phyloP scores from a whole-genome alignment of 2,888 invertebrate genomes.

The Keiferia lycopersicella region DNA sequence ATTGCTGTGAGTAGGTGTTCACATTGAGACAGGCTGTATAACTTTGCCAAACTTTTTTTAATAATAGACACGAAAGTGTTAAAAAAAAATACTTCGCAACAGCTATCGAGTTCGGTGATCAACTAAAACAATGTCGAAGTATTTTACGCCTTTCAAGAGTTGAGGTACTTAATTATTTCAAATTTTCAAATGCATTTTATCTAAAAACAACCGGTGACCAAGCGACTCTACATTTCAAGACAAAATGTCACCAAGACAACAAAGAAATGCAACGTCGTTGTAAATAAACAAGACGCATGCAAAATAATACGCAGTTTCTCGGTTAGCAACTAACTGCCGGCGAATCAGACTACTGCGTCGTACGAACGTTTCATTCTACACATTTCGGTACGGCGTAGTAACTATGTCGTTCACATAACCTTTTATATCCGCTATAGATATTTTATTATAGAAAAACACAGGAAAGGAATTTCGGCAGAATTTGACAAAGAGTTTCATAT shows the following conservation, averaged over 20 bases:
- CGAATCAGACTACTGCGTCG: slow-evolving; percentile 68
- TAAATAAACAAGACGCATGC: slow-evolving; percentile 3
- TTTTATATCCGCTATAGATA: slow-evolving; percentile 41
- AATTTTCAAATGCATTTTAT: neutral
- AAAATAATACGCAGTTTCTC: slow-evolving; percentile 64
- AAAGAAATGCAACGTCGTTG: slow-evolving; percentile 4
- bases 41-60: neutral
- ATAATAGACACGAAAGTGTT: neutral
- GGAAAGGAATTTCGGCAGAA: neutral
- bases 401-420: slow-evolving; percentile 60
- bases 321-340: slow-evolving; percentile 74
- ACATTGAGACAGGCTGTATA: neutral
- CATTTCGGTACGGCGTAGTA: slow-evolving; percentile 68
- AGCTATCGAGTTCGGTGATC: neutral
- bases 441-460: neutral
- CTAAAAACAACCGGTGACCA: neutral
- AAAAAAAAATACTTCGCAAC: neutral
- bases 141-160: too few species aligned
- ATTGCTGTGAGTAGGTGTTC: too few species aligned
- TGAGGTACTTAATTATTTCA: neutral
- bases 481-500: slow-evolving; percentile 45
- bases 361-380: slow-evolving; percentile 49
- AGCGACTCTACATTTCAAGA: neutral
- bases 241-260: neutral
- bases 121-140: neutral